Base-by-base conservation (phyloP, 2,797 vertebrate genomes). In the Mus spretus region DNA sequence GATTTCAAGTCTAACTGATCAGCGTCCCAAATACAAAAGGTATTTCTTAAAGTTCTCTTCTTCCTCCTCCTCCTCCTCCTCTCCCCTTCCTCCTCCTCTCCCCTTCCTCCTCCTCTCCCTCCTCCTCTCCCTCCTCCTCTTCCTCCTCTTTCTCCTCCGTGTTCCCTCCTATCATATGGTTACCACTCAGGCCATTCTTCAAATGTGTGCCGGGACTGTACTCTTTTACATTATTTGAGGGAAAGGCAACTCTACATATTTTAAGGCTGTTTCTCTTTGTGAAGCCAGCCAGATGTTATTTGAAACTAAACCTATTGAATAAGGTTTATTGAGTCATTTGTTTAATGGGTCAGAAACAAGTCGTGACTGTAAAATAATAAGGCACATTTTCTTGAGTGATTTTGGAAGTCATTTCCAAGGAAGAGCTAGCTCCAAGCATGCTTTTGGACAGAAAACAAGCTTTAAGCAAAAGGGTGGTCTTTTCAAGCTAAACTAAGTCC, bases 391-490 rank as follows among this genome's bases (percentile, higher is more conserved):
- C 81, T 70, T 81, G 61, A 61, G 13, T 89, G 37, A 72, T 74
- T 96, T 55, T 67, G 34, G 83, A 91, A 77, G 63, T 81, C 79
- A 59, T 93, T 89, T 91, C 72, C 93, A 89, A 65, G 65, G n/a
- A 67, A 40, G 24, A 84, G 19, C 17, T 95, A 79, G 26, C 14
- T 95, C 86, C 70, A 72, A 87, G n/a, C 26, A 67, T 65, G 24
- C 13, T 53, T 86, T 89, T 75, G 72, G 37, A 59, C 61, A 89
- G 26, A 81, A 61, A 6, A 47, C 26, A n/a, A 37, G 17, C 20
- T 82, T 74, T 70, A 59, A 80, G 31, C 40, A 59, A 93, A 75
- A 17, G 0, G 34, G 19, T 80, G 55, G 8, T 26, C 24, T 84
- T 26, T 34, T 34, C 40, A 55, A 13, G 17, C 8, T 14, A 26